Evolutionary conservation across 2,797 vertebrate genomes (phyloP), one percentile per base, ranked within the genome.

Genomic region (Gastrophryne carolinensis): DNA sequence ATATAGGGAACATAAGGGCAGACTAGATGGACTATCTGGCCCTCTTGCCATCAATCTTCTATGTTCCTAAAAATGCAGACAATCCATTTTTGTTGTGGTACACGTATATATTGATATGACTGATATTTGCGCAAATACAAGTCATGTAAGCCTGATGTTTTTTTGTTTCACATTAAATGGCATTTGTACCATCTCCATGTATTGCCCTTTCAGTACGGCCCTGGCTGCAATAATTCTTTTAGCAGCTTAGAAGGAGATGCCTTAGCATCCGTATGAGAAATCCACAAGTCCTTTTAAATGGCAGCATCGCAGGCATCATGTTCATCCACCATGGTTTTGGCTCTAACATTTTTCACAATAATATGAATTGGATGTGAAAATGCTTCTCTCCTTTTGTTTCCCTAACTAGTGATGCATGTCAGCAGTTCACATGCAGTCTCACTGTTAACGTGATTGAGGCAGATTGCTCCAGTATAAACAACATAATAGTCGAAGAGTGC

Each of bases 321-420:
- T 63, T 52, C 47, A 0, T 80, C 61, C 24, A 27, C 8, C 76
- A 70, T 66, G 15, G 17, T 72, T 77, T 11, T 75, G 12, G 61
- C 75, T 82, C 54, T 70, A 70, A 63, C 53, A 64, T 73, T 41
- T 19, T 66, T 80, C 66, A 69, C 50, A 19, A 37, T 73, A 78
- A 64, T 70, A 34, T 79, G 75, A 83, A 53, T 84, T 39, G 64
- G 15, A 72, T 63, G 32, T 78, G 60, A 80, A 80, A 64, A 71
- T n/a, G 74, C 27, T 76, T 80, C 24, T 3, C 69, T 69, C 52
- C 12, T 0, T 19, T 83, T 66, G 61, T 81, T 29, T 80, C 70
- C 0, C 0, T 72, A 78, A 71, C 15, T 68, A 39, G 71, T 71
- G 68, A 61, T 80, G n/a, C 23, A 50, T 70, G 78, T 17, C 62